Conservation (phyloP, 2,113 vertebrate species). For the Sialia sialis region DNA sequence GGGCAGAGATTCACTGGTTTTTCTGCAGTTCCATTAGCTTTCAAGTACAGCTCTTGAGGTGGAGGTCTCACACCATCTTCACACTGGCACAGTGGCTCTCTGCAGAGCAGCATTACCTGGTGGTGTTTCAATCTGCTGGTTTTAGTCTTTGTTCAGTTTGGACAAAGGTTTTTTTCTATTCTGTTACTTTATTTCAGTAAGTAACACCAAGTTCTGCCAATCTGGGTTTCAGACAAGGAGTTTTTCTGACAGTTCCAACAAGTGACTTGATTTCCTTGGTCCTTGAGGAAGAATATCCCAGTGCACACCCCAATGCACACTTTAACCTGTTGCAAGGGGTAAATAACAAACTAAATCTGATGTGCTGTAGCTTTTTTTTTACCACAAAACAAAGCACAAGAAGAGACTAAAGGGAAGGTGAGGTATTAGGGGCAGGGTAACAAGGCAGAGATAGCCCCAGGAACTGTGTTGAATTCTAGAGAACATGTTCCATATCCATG, state of each 20-base stretch:
- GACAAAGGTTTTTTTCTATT: not conserved
- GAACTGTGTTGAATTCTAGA: not conserved
- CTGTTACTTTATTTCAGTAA: not conserved
- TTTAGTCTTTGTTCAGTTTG: not conserved
- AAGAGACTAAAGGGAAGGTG: not conserved
- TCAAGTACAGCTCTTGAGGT: conserved; percentile 7
- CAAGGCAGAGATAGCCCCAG: not conserved
- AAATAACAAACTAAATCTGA: conserved; percentile 48
- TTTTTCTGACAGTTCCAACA: not conserved
- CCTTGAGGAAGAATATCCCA: conserved; percentile 39
- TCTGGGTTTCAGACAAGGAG: not conserved
- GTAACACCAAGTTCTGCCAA: not conserved
- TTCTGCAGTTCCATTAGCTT: conserved; percentile 9
- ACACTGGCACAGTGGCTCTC: not conserved
- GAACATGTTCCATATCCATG: not conserved
- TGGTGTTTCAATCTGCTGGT: not conserved
- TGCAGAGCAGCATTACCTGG: not conserved
- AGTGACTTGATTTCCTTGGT: not conserved
- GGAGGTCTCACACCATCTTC: not conserved
- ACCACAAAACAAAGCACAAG: not conserved
- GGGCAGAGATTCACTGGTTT: not conserved
- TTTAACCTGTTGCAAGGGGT: conserved; percentile 11
- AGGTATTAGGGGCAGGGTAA: not conserved
- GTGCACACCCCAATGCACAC: conserved; percentile 2
- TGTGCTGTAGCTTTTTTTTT: not conserved